Evolutionary conservation across 2,888 invertebrate species (phyloP).

Genomic region (Agonopterix arenella): DNA sequence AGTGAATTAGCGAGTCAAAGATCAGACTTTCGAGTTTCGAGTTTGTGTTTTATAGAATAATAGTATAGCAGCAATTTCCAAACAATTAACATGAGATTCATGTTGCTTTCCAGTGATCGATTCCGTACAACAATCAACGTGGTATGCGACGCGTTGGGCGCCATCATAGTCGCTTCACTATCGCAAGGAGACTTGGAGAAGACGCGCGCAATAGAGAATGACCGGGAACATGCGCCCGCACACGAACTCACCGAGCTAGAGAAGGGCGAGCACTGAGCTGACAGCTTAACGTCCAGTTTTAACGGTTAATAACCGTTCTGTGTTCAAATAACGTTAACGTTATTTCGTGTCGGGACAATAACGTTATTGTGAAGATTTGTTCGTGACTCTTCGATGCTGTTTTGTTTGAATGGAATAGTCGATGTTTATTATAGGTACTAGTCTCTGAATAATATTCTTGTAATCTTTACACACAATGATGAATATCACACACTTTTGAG

Average conservation of each 20-base stretch:
- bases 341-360: slow-evolving; percentile 33
- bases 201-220: slow-evolving; percentile 54
- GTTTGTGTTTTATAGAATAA: too few relatives aligned
- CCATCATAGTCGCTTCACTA: slow-evolving; percentile 91
- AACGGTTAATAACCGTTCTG: slow-evolving; percentile 25
- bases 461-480: too few relatives aligned
- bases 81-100: not conserved
- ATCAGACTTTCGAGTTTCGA: too few relatives aligned
- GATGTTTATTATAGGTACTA: too few relatives aligned
- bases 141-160: slow-evolving; percentile 95
- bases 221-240: slow-evolving; percentile 67
- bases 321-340: slow-evolving; percentile 38
- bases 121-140: slow-evolving; percentile 95
- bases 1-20: too few relatives aligned
- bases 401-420: too few relatives aligned
- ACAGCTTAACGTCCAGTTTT: slow-evolving; percentile 9
- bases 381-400: not conserved
- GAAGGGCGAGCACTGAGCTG: slow-evolving; percentile 59
- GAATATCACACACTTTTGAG: too few relatives aligned
- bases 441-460: too few relatives aligned
- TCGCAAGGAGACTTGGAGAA: slow-evolving; percentile 83
- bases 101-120: slow-evolving; percentile 80
- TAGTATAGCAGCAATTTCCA: too few relatives aligned
- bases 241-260: slow-evolving; percentile 82
- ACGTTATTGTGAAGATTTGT: slow-evolving; percentile 6